Percentiles rank a stretch among this genome's conserved stretches.
Conservation (phyloP, 2,888 invertebrate species). For the Leptinotarsa haldemani region DNA sequence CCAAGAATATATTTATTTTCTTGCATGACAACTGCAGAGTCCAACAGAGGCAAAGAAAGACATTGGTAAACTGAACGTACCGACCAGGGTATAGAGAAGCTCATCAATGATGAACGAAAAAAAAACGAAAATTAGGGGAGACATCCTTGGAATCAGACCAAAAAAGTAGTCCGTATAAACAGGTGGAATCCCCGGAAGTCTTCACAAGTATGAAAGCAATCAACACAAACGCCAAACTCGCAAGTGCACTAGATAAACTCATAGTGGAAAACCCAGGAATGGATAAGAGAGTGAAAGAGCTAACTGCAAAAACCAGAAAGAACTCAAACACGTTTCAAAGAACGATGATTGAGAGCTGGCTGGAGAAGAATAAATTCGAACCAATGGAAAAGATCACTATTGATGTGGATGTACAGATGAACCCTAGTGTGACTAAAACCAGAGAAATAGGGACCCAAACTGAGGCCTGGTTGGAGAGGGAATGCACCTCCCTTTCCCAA, state of each 20-base stretch:
- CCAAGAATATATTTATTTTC: no score
- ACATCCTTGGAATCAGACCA: slow-evolving; percentile 2
- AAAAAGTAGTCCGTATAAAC: slow-evolving; percentile 10
- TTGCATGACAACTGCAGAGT: no score
- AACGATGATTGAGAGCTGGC: neutral
- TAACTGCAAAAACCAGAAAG: neutral
- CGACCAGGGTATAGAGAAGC: slow-evolving; percentile 10
- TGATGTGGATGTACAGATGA: neutral
- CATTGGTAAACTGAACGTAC: neutral
- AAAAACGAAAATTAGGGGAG: neutral
- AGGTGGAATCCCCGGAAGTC: slow-evolving; percentile 12
- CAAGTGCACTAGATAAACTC: neutral
- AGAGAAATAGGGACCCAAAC: neutral
- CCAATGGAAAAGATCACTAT: neutral
- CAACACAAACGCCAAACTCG: neutral
- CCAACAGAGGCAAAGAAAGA: neutral
- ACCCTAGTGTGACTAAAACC: accelerated
- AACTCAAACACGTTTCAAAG: neutral
- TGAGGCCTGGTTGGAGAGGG: neutral
- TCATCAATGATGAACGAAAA: slow-evolving; percentile 8
- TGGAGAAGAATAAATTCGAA: neutral
- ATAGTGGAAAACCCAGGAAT: neutral
- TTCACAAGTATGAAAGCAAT: slow-evolving; percentile 12
- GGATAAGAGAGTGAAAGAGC: neutral
- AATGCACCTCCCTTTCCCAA: neutral